Conservation (phyloP, 2,888 invertebrate genomes). For the Luperina nickerlii region DNA sequence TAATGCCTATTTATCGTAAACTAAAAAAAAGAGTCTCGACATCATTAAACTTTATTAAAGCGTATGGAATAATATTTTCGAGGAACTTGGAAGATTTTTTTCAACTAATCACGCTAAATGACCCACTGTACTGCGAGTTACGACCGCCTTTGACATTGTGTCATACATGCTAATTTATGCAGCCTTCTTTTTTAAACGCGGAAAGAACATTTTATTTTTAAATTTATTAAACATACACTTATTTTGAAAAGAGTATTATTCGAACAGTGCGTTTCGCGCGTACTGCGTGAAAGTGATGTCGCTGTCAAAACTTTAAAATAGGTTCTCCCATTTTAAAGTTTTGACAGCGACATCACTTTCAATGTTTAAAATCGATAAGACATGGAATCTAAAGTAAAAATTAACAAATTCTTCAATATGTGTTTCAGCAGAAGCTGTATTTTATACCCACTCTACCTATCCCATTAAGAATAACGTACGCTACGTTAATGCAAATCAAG, state of each 20-base stretch:
- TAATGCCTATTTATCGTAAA: constrained; percentile 1
- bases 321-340: too few species aligned
- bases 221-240: not conserved
- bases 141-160: constrained; percentile 38
- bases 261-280: not conserved
- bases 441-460: not conserved
- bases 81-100: constrained; percentile 15
- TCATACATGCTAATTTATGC: constrained; percentile 50
- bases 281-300: not conserved
- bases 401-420: not conserved
- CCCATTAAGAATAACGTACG: not conserved
- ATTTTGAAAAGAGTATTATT: not conserved
- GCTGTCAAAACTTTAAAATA: not conserved
- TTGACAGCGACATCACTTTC: not conserved
- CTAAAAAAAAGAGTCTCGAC: constrained; percentile 20
- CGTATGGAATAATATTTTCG: constrained; percentile 11
- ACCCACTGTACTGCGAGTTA: constrained; percentile 40
- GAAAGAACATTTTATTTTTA: constrained; percentile 6
- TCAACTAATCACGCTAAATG: constrained; percentile 25
- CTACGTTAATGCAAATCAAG: constrained; percentile 26
- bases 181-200: constrained; percentile 33
- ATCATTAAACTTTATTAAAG: constrained; percentile 12
- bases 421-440: not conserved
- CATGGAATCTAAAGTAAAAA: not conserved
- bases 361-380: not conserved